Conservation (phyloP, 2,888 invertebrate genomes). For the Spialia ferax region DNA sequence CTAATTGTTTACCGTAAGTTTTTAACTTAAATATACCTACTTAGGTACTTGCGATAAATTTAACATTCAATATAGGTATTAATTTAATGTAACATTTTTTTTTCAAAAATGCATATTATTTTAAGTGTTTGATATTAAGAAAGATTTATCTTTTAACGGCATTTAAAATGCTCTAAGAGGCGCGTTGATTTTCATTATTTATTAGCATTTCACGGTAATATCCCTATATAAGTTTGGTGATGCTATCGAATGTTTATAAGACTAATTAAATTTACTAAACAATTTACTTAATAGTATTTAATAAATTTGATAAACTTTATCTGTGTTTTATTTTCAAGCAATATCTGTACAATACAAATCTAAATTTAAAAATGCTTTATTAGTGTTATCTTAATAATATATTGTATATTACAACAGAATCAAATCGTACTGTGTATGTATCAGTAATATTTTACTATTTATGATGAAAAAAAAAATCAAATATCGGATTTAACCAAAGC, state of each 20-base stretch:
- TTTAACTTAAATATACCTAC: no score
- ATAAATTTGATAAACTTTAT: conserved; percentile 42
- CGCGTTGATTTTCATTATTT: conserved; percentile 46
- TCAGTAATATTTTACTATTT: no score
- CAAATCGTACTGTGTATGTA: no score
- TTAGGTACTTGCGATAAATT: no score
- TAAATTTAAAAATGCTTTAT: no score
- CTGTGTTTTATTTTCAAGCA: conserved; percentile 19
- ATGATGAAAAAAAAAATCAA: no score
- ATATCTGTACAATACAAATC: not conserved
- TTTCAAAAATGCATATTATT: conserved; percentile 15
- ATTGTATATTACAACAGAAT: no score
- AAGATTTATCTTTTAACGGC: conserved; percentile 54
- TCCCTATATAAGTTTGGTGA: conserved; percentile 65
- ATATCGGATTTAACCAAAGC: no score
- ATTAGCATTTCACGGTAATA: conserved; percentile 59
- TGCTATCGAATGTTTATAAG: conserved; percentile 79
- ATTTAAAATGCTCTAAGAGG: conserved; percentile 67
- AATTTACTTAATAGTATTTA: conserved; percentile 32
- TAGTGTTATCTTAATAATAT: no score
- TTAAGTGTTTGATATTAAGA: conserved; percentile 27
- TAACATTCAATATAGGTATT: no score
- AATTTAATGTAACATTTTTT: not conserved
- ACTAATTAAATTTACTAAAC: conserved; percentile 59
- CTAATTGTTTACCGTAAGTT: no score